Conservation (phyloP, 2,888 invertebrate species). For the Papilio demoleus region DNA sequence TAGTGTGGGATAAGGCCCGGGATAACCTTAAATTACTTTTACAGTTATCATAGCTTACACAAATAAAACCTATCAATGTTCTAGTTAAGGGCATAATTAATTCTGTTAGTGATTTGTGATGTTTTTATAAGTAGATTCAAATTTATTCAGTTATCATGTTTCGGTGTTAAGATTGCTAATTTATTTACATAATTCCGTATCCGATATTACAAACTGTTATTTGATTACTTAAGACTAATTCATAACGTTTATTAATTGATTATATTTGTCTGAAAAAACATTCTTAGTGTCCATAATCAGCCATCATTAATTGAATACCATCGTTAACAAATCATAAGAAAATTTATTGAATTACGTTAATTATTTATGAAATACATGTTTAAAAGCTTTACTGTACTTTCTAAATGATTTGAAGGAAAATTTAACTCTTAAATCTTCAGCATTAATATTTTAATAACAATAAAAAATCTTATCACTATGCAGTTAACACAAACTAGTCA, state of each 20-base stretch:
- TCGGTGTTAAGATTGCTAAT: slow-evolving; percentile 40
- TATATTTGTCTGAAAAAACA: slow-evolving; percentile 17
- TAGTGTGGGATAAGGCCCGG: too few relatives aligned
- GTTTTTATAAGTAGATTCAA: slow-evolving; percentile 24
- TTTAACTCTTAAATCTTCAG: too few relatives aligned
- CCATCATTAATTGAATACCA: slow-evolving; percentile 20
- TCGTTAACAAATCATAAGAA: slow-evolving; percentile 29
- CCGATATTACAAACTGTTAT: slow-evolving; percentile 10
- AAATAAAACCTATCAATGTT: background rate
- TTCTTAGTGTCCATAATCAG: slow-evolving; percentile 7
- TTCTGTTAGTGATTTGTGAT: slow-evolving; percentile 22
- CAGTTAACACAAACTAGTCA: background rate
- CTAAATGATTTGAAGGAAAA: too few relatives aligned
- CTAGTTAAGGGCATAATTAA: background rate
- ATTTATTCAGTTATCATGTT: slow-evolving; percentile 34
- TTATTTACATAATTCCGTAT: slow-evolving; percentile 32
- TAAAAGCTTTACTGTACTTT: too few relatives aligned
- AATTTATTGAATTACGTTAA: slow-evolving; percentile 25
- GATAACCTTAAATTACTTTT: background rate
- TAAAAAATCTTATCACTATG: too few relatives aligned
- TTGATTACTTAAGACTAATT: slow-evolving; percentile 19
- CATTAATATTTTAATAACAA: too few relatives aligned
- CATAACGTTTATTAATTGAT: slow-evolving; percentile 26
- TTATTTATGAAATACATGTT: background rate
- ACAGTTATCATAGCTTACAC: slow-evolving; percentile 9